These are phyloP conservation scores for Hyppa rectilinea DNA, from an alignment of 2,888 invertebrate species.

Conservation along the genomic window DNA sequence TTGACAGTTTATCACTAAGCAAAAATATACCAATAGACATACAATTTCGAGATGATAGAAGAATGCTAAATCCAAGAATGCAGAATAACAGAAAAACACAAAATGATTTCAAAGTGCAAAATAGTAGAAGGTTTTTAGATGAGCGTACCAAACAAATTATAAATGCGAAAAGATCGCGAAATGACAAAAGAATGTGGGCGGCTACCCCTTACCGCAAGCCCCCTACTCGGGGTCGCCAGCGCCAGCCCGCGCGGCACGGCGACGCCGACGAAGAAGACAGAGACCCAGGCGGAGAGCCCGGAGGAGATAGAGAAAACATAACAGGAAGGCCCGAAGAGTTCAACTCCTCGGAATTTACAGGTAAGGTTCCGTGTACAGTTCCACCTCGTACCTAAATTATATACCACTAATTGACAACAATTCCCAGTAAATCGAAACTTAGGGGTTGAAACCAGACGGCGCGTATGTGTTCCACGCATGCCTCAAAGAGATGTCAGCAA, in stretches of 20 bases:
- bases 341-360: neutral
- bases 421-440: neutral
- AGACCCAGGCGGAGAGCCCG: too few relatives aligned
- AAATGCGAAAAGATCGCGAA: neutral
- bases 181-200: neutral
- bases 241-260: neutral
- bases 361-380: neutral
- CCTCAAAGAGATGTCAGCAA: too few relatives aligned
- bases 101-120: slow-evolving; percentile 11
- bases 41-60: neutral
- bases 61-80: slow-evolving; percentile 3
- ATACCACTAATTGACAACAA: neutral
- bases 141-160: neutral
- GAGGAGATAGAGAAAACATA: too few relatives aligned
- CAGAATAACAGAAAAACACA: slow-evolving; percentile 7
- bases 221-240: neutral
- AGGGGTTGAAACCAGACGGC: neutral
- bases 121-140: neutral
- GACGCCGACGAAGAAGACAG: neutral
- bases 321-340: too few relatives aligned
- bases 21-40: neutral
- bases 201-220: neutral
- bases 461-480: too few relatives aligned
- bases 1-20: slow-evolving; percentile 15
- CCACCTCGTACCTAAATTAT: neutral